A percentile compares a stretch with the other conserved stretches of the same genome.
Evolutionary conservation across 2,113 vertebrate genomes (phyloP).

Genomic region (Isurus oxyrinchus): DNA sequence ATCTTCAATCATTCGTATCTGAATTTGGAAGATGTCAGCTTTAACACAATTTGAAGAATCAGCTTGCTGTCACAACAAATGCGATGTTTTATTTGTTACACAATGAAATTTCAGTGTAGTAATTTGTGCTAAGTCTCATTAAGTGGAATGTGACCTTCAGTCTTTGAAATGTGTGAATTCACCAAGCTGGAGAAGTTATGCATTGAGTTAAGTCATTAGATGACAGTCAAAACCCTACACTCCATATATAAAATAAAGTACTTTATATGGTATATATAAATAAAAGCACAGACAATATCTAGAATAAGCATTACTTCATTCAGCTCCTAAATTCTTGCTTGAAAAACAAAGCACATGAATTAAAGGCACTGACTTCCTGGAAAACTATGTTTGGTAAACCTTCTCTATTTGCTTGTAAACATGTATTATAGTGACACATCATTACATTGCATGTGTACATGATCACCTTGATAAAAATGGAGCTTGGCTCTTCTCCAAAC

Average conservation of each 20-base stretch:
- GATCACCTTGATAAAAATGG: not conserved
- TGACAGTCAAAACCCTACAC: not conserved
- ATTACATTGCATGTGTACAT: not conserved
- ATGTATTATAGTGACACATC: not conserved
- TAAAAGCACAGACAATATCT: not conserved
- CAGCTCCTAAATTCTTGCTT: not conserved
- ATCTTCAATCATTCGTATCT: not conserved
- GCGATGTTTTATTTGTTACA: not conserved
- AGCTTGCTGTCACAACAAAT: not conserved
- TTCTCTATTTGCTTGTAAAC: conserved; percentile 25
- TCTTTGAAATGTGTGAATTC: not conserved
- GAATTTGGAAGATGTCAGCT: not conserved
- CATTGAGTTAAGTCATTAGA: too few relatives aligned
- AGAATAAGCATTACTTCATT: not conserved
- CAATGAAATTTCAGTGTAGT: not conserved
- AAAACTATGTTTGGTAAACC: conserved; percentile 10
- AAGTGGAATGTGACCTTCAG: conserved; percentile 7
- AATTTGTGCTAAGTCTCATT: not conserved
- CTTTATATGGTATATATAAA: not conserved
- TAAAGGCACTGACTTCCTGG: not conserved
- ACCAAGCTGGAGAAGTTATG: not conserved
- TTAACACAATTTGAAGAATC: not conserved
- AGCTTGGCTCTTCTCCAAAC: not conserved
- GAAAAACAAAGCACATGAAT: not conserved
- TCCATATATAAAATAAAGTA: not conserved